These are phyloP conservation scores for Macrophya alboannulata DNA, from an alignment of 2,888 invertebrate genomes.

Conservation along the genomic window DNA sequence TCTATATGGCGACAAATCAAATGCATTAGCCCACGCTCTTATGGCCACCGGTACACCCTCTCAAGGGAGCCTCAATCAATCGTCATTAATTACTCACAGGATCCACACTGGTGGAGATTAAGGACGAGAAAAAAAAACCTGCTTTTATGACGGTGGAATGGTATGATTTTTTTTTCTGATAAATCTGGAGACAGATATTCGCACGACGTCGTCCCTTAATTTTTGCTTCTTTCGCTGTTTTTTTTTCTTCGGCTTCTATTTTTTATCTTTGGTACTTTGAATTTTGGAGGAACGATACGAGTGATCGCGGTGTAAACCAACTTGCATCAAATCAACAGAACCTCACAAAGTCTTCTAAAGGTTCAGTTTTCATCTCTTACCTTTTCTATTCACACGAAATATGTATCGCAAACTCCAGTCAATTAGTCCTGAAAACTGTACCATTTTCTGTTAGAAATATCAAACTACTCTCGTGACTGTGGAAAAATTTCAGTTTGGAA, in stretches of 20 bases:
- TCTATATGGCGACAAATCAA: slow-evolving; percentile 34
- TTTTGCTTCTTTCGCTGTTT: background rate
- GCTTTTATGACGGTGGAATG: slow-evolving; percentile 4
- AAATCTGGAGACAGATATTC: slow-evolving; percentile 32
- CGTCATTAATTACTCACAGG: slow-evolving; percentile 48
- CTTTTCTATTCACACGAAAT: background rate
- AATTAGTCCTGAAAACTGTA: background rate
- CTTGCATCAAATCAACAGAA: background rate
- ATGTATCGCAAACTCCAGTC: slow-evolving; percentile 17
- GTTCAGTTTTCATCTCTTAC: background rate
- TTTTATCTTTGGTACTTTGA: background rate
- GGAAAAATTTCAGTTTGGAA: background rate
- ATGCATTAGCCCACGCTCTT: slow-evolving; percentile 38
- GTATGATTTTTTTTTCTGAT: slow-evolving; percentile 18
- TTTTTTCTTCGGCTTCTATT: background rate
- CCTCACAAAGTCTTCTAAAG: slow-evolving; percentile 7
- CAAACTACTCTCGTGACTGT: background rate
- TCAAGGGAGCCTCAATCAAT: slow-evolving; percentile 38
- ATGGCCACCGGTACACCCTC: slow-evolving; percentile 14
- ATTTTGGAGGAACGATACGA: background rate
- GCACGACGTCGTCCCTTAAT: background rate
- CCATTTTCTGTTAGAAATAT: background rate
- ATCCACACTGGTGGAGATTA: background rate
- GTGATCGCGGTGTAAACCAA: background rate
- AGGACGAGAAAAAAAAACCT: background rate